Base-by-base conservation (phyloP, 2,888 invertebrate species). In the Scaptomyza flava region DNA sequence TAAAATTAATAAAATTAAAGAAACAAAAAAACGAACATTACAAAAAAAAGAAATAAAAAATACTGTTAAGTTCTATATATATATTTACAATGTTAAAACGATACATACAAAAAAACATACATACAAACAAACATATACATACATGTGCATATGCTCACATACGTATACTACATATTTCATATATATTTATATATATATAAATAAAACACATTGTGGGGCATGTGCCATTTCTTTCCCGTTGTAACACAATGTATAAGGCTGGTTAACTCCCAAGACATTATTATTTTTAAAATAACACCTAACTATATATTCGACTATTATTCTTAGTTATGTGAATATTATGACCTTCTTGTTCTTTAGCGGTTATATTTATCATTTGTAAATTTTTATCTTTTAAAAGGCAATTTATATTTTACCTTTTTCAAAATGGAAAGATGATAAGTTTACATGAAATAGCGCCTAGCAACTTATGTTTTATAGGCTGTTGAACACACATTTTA, bases 201-300 rank as follows among this genome's bases (percentile, higher is more conserved):
- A n/a, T 56, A 58, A 59, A 73, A 60, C 64, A 60, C 66, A 69
- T 57, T 75, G 77, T 77, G 77, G 73, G 73, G 73, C 66, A 81
- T 84, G 68, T 70, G 84, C 78, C 78, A 83, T 87, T 85, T 83
- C 75, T 83, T 84, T 88, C 89, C 83, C 83, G 89, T 88, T 84
- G 83, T 84, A 84, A 84, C 83, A 83, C 84, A 78, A 88, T 83
- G 86, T 62, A 91, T 90, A 91, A 92, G 91, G 92, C 92, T 92
- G 91, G 91, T 91, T 90, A 91, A 84, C 83, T 84, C 91, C 91
- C 91, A 91, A 91, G 91, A 91, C 91, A 91, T 92, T 91, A 91
- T 91, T 81, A 87, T 87, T 85, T 79, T 83, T 68, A 72, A 71
- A 64, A 58, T 50, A 53, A 54, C 57, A 74, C 38, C 7, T 38